Base-by-base conservation (phyloP, 1,140 invertebrate species). In the Sminthurides bifidus region DNA sequence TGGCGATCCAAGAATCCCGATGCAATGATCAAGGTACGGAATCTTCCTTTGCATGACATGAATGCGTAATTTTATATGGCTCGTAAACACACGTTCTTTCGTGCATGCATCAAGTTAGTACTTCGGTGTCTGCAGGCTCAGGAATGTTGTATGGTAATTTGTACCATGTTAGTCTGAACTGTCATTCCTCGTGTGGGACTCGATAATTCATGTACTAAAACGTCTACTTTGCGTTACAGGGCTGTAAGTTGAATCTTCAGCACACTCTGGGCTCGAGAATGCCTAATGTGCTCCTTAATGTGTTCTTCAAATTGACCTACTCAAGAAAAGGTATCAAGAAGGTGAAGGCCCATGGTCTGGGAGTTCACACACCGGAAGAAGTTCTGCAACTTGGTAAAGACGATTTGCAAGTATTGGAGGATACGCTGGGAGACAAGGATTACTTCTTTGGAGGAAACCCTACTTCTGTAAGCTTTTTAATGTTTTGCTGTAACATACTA, bases 361-460 rank as follows among this genome's bases (percentile, higher is more conserved):
- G 89, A 50, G 84, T 91, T 24, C 87, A 93, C 71, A 85, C 81
- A 59, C 77, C 84, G 50, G 89, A 93, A 61, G 88, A 93, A 72
- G 87, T 92, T 60, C 78, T 84, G 63, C 83, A 90, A 68, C 88
- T 92, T 64, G 90, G 89, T 48, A 84, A 87, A 70, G 81, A 84
- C 59, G 91, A 95, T 75, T 75, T 94, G 56, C 85, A 87, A 71
- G 87, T 88, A 17, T 78, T 94, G 24, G 87, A 85, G 43, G 85
- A 92, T 65, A 79, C 88, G 71, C 75, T 95, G 40, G 84, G 84
- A 43, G 87, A 89, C 67, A 92, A 91, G 71, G 83, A 84, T 12
- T 95, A 90, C 79, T 92, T 93, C 79, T 93, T 92, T 68, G 90
- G 91, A 23, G 87, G 92, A 67, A 84, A 89, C 66, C 87, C 89